A percentile compares a stretch with the other conserved stretches of the same genome.
Conservation (phyloP, 2,113 vertebrate species). For the Nipponia nippon region DNA sequence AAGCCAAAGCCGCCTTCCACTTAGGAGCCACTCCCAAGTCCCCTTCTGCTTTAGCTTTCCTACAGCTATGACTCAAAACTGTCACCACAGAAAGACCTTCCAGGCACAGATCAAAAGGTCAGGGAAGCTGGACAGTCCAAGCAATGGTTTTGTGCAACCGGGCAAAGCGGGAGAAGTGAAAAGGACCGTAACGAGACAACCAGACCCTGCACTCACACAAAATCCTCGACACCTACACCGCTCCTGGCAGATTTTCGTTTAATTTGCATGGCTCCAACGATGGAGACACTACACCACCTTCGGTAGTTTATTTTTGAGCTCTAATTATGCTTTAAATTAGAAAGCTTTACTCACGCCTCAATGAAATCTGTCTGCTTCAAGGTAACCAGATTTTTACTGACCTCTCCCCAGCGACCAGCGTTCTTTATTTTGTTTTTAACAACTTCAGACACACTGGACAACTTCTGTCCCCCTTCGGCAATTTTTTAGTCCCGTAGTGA, state of each 20-base stretch:
- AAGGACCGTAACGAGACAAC: fast-evolving
- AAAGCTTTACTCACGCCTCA: not conserved
- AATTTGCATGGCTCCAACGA: fast-evolving
- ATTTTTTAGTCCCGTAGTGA: fast-evolving
- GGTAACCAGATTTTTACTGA: not conserved
- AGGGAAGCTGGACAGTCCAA: fast-evolving
- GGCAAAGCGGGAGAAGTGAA: fast-evolving
- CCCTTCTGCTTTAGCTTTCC: not conserved
- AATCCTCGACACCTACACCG: fast-evolving
- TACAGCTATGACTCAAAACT: not conserved
- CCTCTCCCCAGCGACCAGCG: too few relatives aligned
- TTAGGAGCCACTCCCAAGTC: fast-evolving
- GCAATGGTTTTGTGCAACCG: not conserved
- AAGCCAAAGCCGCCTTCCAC: not conserved
- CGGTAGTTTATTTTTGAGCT: not conserved
- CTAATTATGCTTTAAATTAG: not conserved
- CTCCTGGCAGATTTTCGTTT: not conserved
- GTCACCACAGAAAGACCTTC: not conserved
- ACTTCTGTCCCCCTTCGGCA: too few relatives aligned
- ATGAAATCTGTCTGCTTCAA: not conserved
- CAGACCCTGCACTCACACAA: fast-evolving
- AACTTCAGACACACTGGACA: too few relatives aligned
- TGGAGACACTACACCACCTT: not conserved
- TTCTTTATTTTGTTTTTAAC: not conserved
- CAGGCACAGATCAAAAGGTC: not conserved